Conservation (phyloP, 2,113 vertebrate genomes). For the Charina bottae region DNA sequence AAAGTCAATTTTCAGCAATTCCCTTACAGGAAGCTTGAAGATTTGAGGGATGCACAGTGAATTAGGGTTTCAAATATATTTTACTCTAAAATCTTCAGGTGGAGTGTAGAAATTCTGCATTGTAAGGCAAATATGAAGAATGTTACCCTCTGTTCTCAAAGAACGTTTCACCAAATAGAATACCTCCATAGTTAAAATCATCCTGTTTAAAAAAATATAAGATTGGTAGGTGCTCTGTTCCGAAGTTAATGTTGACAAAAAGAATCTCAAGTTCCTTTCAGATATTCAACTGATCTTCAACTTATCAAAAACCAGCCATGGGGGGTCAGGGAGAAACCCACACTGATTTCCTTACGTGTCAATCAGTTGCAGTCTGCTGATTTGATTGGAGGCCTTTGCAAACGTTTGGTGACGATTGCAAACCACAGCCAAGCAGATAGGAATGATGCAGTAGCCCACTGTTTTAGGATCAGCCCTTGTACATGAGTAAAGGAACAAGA, state of each 20-base stretch:
- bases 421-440: slow-evolving; percentile 90
- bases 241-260: slow-evolving; percentile 64
- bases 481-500: slow-evolving; percentile 97
- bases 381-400: slow-evolving; percentile 88
- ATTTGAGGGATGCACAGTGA: slow-evolving; percentile 62
- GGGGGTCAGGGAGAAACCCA: slow-evolving; percentile 14
- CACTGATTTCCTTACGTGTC: slow-evolving; percentile 79
- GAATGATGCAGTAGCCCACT: slow-evolving; percentile 94
- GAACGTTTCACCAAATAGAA: slow-evolving; percentile 56
- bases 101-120: slow-evolving; percentile 72
- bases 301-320: slow-evolving; percentile 51
- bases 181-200: slow-evolving; percentile 48
- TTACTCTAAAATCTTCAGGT: slow-evolving; percentile 62
- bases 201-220: slow-evolving; percentile 61
- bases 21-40: slow-evolving; percentile 58
- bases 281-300: slow-evolving; percentile 62
- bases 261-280: slow-evolving; percentile 65
- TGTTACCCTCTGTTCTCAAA: slow-evolving; percentile 56
- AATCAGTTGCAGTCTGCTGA: slow-evolving; percentile 87
- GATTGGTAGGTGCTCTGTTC: slow-evolving; percentile 57
- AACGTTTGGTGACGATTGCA: slow-evolving; percentile 90
- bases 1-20: slow-evolving; percentile 60
- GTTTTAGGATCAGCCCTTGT: slow-evolving; percentile 93
- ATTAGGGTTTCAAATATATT: slow-evolving; percentile 65
- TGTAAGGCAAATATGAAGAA: slow-evolving; percentile 71